Evolutionary conservation across 2,888 invertebrate species (phyloP).

Genomic region (Thymelicus acteon): DNA sequence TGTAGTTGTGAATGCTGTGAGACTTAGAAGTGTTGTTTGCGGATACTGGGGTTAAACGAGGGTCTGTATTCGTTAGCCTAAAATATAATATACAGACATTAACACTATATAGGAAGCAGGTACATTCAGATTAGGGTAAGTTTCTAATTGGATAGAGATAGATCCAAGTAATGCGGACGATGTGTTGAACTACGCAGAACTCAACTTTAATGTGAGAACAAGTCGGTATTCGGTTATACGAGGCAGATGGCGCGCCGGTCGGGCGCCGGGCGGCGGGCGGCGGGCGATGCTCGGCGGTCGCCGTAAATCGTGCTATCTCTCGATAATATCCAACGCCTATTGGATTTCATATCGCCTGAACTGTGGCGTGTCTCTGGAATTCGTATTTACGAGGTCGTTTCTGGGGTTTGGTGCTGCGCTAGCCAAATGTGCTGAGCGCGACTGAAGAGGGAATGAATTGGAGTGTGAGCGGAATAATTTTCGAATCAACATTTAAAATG

Average conservation of each 20-base stretch:
- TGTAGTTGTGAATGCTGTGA: no score
- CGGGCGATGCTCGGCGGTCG: conserved; percentile 17
- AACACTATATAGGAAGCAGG: neutral
- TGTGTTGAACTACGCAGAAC: conserved; percentile 2
- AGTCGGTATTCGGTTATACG: conserved; percentile 37
- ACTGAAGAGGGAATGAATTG: neutral
- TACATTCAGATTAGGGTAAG: neutral
- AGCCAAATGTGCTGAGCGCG: conserved; percentile 16
- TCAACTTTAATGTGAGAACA: conserved; percentile 17
- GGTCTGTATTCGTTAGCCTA: no score
- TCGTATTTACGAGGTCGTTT: conserved; percentile 38
- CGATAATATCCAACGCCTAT: conserved; percentile 34
- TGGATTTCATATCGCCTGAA: conserved; percentile 35
- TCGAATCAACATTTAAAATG: no score
- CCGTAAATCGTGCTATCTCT: conserved; percentile 37
- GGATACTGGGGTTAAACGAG: no score
- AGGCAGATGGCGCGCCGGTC: conserved; percentile 22
- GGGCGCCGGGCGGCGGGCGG: no score
- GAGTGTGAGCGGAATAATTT: neutral
- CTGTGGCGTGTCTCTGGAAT: conserved; percentile 35
- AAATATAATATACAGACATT: no score
- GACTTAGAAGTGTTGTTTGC: no score
- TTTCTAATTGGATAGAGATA: neutral
- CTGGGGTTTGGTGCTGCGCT: conserved; percentile 16
- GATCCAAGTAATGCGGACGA: neutral